Percentiles rank a stretch among this genome's conserved stretches.
phyloP scores from a whole-genome alignment of 2,888 invertebrate genomes.

The Ischnus inquisitorius region DNA sequence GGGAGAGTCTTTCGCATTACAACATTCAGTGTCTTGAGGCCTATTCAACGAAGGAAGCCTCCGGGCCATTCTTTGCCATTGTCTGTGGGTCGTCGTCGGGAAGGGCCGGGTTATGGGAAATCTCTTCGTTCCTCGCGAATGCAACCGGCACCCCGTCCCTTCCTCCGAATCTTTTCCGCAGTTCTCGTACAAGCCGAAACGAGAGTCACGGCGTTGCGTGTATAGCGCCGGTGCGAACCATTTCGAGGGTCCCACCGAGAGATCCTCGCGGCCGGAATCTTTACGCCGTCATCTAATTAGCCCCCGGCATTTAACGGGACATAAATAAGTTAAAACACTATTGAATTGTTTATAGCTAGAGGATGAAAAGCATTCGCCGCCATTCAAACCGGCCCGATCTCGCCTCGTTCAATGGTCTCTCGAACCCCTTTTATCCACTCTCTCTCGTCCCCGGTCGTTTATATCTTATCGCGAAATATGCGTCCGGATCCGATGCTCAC shows the following conservation, averaged over 20 bases:
- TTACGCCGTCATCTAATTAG: slow-evolving; percentile 82
- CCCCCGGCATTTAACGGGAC: slow-evolving; percentile 80
- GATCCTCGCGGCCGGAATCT: slow-evolving; percentile 73
- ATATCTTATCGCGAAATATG: slow-evolving; percentile 1
- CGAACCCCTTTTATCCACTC: background rate
- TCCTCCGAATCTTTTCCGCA: slow-evolving; percentile 56
- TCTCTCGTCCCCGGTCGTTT: background rate
- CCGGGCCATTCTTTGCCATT: slow-evolving; percentile 82
- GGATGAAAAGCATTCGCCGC: slow-evolving; percentile 51
- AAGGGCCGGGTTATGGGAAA: slow-evolving; percentile 80
- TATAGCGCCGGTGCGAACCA: slow-evolving; percentile 69
- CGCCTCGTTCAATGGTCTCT: background rate
- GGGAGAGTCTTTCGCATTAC: slow-evolving; percentile 82
- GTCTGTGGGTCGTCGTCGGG: slow-evolving; percentile 79
- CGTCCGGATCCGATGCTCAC: background rate
- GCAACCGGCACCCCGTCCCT: slow-evolving; percentile 73
- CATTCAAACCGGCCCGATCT: background rate
- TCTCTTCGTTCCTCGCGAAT: slow-evolving; percentile 71
- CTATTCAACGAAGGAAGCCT: slow-evolving; percentile 80
- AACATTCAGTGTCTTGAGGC: slow-evolving; percentile 83
- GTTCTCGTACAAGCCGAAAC: slow-evolving; percentile 69
- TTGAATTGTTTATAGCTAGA: slow-evolving; percentile 80
- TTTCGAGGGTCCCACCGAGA: slow-evolving; percentile 71
- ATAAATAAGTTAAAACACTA: slow-evolving; percentile 81
- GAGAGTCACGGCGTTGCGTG: slow-evolving; percentile 69